These are phyloP conservation scores for Alauda arvensis DNA, from an alignment of 2,797 vertebrate genomes.

Conservation along the genomic window DNA sequence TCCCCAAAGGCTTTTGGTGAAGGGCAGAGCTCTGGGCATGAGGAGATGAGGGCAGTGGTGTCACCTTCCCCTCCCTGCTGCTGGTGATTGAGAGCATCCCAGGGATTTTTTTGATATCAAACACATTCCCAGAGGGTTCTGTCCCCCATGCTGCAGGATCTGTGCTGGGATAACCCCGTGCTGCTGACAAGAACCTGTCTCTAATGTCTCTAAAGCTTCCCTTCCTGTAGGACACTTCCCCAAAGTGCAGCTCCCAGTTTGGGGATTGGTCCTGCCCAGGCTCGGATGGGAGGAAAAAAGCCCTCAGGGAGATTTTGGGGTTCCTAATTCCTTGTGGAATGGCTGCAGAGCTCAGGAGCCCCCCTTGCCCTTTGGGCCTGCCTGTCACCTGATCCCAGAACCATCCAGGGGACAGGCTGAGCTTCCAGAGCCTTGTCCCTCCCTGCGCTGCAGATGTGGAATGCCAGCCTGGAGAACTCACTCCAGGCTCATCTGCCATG, in stretches of 20 bases:
- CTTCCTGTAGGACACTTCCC: not conserved
- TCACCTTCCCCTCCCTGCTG: not conserved
- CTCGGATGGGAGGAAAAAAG: not conserved
- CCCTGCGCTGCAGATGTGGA: not conserved
- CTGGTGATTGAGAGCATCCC: not conserved
- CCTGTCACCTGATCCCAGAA: not conserved
- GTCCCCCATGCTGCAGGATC: not conserved
- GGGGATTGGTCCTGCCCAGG: not conserved
- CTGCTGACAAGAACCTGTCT: not conserved
- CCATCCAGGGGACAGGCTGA: not conserved
- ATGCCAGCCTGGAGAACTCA: not conserved
- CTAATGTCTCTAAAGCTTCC: not conserved
- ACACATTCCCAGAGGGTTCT: not conserved
- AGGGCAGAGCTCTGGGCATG: not conserved
- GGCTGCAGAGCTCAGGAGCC: not conserved
- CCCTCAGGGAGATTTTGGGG: not conserved
- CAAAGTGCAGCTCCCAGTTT: not conserved
- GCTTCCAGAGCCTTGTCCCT: not conserved
- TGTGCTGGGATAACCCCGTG: not conserved
- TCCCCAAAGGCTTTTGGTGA: not conserved
- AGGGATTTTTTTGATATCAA: not conserved
- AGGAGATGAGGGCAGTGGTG: not conserved
- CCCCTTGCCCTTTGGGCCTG: not conserved
- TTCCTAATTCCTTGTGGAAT: not conserved
- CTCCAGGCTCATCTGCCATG: fast-evolving